Evolutionary conservation across 2,113 vertebrate species (phyloP).

Genomic region (Falco punctatus): DNA sequence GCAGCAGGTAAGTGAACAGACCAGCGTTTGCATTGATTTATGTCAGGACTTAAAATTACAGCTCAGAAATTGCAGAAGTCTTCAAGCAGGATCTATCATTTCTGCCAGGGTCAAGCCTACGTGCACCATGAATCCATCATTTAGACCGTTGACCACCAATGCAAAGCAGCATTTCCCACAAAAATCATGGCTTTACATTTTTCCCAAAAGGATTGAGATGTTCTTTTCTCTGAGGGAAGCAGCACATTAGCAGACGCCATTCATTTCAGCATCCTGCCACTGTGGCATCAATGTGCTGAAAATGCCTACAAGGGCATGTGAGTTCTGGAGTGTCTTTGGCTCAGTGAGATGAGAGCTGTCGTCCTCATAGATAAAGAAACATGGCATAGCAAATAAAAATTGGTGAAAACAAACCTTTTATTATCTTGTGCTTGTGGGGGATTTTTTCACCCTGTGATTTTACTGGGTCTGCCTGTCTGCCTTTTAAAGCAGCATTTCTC

Average conservation of each 20-base stretch:
- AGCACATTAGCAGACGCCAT: not conserved
- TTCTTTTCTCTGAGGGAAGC: not conserved
- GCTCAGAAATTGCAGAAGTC: not conserved
- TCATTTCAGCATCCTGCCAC: not conserved
- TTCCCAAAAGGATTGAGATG: not conserved
- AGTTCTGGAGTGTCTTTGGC: not conserved
- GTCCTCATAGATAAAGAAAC: not conserved
- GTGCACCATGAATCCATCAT: rapidly evolving
- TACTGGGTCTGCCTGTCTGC: not conserved
- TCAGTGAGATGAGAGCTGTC: not conserved
- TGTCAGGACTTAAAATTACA: not conserved
- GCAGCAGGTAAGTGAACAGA: not conserved
- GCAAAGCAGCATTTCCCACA: not conserved
- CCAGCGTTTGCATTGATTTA: not conserved
- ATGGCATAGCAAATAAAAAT: not conserved
- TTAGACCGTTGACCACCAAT: not conserved
- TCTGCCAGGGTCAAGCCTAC: not conserved
- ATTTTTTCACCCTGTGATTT: not conserved
- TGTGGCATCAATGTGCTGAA: not conserved
- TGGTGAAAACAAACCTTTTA: not conserved
- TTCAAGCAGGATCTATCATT: not conserved
- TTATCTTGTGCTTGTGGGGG: not conserved
- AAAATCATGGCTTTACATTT: not conserved
- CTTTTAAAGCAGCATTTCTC: not conserved
- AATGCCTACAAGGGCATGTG: not conserved